Evolutionary conservation across 2,888 invertebrate genomes (phyloP), one percentile per base, ranked within the genome.

Genomic region (Alcis repandata): DNA sequence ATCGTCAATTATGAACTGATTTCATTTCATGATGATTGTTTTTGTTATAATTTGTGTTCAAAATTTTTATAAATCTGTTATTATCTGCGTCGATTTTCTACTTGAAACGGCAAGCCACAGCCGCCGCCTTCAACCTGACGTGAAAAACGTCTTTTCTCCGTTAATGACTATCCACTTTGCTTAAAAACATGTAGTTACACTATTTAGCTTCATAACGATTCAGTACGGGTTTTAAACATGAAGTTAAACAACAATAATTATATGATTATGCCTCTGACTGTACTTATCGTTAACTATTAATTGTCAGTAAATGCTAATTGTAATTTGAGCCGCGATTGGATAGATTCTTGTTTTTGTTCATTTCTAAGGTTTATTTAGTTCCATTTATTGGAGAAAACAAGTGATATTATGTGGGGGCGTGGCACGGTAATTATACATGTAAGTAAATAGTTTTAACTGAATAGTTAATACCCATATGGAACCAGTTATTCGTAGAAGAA

Each of bases 141-240:
- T 11, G 43, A 43, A 43, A 10, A 20, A 20, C 19, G 11, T 17
- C 3, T 19, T 43, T 17, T 43, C 22, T 46, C 27, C 22, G n/a
- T 46, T 27, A 13, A 19, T 17, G 1, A 46, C 7, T 10, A 17
- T 9, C n/a, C n/a, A n/a, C 22, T 27, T 1, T 4, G 9, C n/a
- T n/a, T 27, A n/a, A 46, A 46, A 46, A 46, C 46, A 15, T 8
- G 19, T 8, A 46, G n/a, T 46, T 46, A 27, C 32, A 49, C 32
- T 33, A 11, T 49, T 49, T 49, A 43, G 19, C 11, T 20, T n/a
- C 8, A 9, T n/a, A 20, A 51, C 8, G 19, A 36, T 36, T 2
- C 33, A 3, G 15, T 17, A 36, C 17, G 19, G 13, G n/a, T 19
- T 27, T 20, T 36, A 19, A 51, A 20, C 20, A 51, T 36, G 36